phyloP scores from a whole-genome alignment of 2,113 vertebrate species.

The Ammodytes marinus region DNA sequence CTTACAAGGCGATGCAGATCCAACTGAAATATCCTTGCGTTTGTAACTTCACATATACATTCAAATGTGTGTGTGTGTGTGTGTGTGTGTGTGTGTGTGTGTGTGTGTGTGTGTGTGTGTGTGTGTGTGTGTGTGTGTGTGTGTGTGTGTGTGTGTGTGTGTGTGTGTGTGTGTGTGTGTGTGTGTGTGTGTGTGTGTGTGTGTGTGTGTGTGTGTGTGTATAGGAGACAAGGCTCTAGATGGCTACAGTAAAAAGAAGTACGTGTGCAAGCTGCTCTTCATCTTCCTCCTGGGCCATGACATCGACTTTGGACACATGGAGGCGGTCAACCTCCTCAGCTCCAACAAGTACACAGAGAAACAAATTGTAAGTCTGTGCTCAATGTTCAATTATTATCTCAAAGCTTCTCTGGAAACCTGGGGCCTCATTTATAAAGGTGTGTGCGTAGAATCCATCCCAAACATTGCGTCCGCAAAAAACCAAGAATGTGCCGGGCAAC shows the following conservation, averaged over 20 bases:
- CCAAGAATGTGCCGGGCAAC: no score
- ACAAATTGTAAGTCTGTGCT: constrained; percentile 87
- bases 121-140: no score
- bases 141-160: no score
- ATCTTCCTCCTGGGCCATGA: constrained; percentile 93
- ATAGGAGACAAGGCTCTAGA: constrained; percentile 91
- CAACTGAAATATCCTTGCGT: not conserved
- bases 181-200: not conserved
- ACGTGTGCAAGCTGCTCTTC: constrained; percentile 93
- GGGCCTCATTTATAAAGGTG: no score
- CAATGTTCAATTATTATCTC: not conserved
- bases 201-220: not conserved
- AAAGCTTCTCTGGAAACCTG: not conserved
- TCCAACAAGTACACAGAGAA: constrained; percentile 95
- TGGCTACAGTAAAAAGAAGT: constrained; percentile 94
- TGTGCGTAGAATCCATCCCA: no score
- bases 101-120: not conserved
- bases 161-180: not conserved
- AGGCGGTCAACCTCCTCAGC: constrained; percentile 92
- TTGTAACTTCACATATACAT: constrained; percentile 2
- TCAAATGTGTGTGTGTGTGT: not conserved
- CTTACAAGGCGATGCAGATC: not conserved
- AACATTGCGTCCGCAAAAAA: no score
- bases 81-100: no score
- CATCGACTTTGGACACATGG: constrained; percentile 95